These are phyloP conservation scores for Telmatherina bonti DNA, from an alignment of 2,797 vertebrate species.

Conservation along the genomic window DNA sequence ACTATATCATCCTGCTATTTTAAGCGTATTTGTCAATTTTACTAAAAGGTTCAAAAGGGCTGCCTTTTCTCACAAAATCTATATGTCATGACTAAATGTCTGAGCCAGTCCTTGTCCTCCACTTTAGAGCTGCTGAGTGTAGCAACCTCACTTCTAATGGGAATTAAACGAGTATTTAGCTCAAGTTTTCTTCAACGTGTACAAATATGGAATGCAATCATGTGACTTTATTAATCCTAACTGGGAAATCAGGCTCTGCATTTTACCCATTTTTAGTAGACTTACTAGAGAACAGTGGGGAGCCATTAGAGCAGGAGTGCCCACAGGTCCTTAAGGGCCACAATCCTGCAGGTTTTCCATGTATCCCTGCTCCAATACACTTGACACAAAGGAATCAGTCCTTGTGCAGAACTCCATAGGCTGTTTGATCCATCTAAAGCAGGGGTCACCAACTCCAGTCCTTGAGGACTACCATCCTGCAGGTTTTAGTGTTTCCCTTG, in stretches of 20 bases:
- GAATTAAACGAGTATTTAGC: constrained; percentile 39
- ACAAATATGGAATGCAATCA: background rate
- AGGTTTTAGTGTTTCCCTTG: no score
- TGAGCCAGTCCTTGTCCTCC: constrained; percentile 50
- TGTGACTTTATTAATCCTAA: background rate
- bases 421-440: no score
- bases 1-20: constrained; percentile 63
- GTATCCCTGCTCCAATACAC: no score
- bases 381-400: no score
- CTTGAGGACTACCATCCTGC: no score
- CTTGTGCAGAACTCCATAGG: no score
- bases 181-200: constrained; percentile 40
- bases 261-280: background rate
- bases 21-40: constrained; percentile 78
- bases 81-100: constrained; percentile 66
- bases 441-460: no score
- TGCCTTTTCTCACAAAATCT: constrained; percentile 59
- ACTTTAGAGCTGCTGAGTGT: constrained; percentile 37
- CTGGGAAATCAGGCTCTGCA: background rate
- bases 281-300: background rate
- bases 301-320: background rate
- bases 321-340: no score
- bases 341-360: no score
- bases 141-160: constrained; percentile 51
- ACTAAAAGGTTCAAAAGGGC: constrained; percentile 77